Evolutionary conservation across 2,113 vertebrate genomes (phyloP).

Genomic region (Centrocercus urophasianus): DNA sequence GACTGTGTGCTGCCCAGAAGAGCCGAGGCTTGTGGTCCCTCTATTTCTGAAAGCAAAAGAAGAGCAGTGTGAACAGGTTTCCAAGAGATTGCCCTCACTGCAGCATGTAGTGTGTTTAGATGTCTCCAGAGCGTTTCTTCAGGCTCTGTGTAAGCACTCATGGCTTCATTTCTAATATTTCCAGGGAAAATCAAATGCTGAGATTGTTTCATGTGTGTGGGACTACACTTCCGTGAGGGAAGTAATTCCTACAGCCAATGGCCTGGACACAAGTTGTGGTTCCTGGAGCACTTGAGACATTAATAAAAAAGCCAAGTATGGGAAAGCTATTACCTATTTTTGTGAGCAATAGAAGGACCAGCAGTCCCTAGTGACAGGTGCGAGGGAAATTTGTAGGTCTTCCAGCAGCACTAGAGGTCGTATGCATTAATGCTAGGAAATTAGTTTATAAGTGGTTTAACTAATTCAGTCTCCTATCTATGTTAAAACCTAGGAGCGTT

Average conservation of each 20-base stretch:
- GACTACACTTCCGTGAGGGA: neutral
- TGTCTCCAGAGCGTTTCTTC: neutral
- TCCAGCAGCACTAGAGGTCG: neutral
- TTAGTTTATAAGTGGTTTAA: neutral
- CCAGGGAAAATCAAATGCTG: neutral
- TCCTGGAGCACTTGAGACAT: neutral
- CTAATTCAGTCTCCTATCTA: neutral
- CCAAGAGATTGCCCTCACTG: neutral
- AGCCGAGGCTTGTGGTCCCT: neutral
- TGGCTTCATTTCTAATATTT: neutral
- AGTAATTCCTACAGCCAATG: neutral
- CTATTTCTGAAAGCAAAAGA: conserved; percentile 1
- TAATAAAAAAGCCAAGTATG: neutral
- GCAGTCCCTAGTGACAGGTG: neutral
- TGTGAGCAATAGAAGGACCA: neutral
- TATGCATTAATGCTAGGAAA: neutral
- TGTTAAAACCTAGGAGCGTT: neutral
- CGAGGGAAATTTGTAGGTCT: neutral
- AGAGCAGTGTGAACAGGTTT: neutral
- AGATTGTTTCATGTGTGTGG: neutral
- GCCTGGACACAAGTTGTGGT: neutral
- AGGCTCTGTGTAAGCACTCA: neutral
- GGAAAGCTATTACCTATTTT: neutral
- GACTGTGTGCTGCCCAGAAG: neutral
- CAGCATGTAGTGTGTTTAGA: neutral